These are phyloP conservation scores for Helicoverpa armigera DNA, from an alignment of 1,140 invertebrate species.

Conservation along the genomic window DNA sequence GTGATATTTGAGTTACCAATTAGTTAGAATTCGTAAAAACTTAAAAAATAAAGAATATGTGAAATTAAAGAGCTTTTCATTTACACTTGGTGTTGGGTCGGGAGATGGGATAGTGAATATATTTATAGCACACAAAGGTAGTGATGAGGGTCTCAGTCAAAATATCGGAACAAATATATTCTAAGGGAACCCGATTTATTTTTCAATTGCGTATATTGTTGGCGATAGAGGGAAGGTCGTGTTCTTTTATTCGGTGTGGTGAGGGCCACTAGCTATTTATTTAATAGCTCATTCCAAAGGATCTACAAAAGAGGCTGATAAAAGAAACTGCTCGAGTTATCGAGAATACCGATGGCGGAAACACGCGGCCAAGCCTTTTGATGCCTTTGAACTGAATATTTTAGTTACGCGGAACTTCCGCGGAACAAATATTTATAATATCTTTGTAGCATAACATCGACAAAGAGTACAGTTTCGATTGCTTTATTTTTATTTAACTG, in stretches of 20 bases:
- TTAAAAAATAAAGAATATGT: slow-evolving; percentile 60
- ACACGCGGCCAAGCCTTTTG: slow-evolving; percentile 47
- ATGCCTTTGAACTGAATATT: slow-evolving; percentile 53
- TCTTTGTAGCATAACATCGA: no score
- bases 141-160: slow-evolving; percentile 36
- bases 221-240: slow-evolving; percentile 41
- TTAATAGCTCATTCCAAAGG: slow-evolving; percentile 52
- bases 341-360: slow-evolving; percentile 53
- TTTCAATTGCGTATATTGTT: slow-evolving; percentile 47
- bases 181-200: slow-evolving; percentile 28
- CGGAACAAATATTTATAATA: not conserved
- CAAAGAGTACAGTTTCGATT: no score
- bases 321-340: slow-evolving; percentile 50
- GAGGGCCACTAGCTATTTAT: slow-evolving; percentile 53
- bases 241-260: slow-evolving; percentile 44
- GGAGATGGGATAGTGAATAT: slow-evolving; percentile 28
- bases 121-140: slow-evolving; percentile 25
- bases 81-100: not conserved
- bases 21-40: slow-evolving; percentile 57
- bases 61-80: slow-evolving; percentile 40
- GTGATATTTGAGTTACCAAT: slow-evolving; percentile 63
- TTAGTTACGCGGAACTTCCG: slow-evolving; percentile 35
- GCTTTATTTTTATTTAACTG: no score
- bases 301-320: slow-evolving; percentile 50
- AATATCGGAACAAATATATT: slow-evolving; percentile 43